These are phyloP conservation scores for Habrosyne pyritoides DNA, from an alignment of 2,888 invertebrate species.

Conservation along the genomic window DNA sequence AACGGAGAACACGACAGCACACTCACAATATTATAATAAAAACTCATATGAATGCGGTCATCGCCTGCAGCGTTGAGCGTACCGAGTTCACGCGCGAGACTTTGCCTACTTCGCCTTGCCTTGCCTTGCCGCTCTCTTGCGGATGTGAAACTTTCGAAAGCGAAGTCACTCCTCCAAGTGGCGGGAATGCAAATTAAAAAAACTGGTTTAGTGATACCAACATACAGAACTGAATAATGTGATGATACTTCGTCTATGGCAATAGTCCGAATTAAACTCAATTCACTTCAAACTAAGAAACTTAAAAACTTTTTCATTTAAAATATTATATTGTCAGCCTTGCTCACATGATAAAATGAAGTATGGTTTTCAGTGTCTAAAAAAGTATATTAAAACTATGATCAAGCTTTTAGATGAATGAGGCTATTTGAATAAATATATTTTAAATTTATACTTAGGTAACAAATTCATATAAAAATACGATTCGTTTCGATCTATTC, in stretches of 20 bases:
- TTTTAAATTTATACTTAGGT: too few relatives aligned
- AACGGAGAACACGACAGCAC: slow-evolving; percentile 78
- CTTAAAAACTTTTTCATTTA: too few relatives aligned
- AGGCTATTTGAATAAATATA: too few relatives aligned
- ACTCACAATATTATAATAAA: slow-evolving; percentile 72
- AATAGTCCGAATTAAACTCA: background rate
- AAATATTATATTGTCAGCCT: too few relatives aligned
- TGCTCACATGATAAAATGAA: too few relatives aligned
- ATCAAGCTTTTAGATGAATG: too few relatives aligned
- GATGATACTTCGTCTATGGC: background rate
- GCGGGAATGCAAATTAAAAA: slow-evolving; percentile 80
- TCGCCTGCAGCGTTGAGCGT: slow-evolving; percentile 82
- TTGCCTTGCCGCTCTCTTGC: slow-evolving; percentile 80
- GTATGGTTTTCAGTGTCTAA: too few relatives aligned
- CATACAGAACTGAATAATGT: slow-evolving; percentile 25
- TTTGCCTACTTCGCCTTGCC: slow-evolving; percentile 67
- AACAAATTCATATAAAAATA: too few relatives aligned
- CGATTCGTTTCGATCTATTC: too few relatives aligned
- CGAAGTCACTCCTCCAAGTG: slow-evolving; percentile 77
- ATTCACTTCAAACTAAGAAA: too few relatives aligned
- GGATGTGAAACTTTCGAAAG: slow-evolving; percentile 84
- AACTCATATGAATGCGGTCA: slow-evolving; percentile 82
- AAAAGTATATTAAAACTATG: too few relatives aligned
- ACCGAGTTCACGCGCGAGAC: slow-evolving; percentile 80
- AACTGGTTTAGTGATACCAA: slow-evolving; percentile 61